Evolutionary conservation across 1,140 invertebrate genomes (phyloP), one percentile per base, ranked within the genome.

Genomic region (Heliconius melpomene): DNA sequence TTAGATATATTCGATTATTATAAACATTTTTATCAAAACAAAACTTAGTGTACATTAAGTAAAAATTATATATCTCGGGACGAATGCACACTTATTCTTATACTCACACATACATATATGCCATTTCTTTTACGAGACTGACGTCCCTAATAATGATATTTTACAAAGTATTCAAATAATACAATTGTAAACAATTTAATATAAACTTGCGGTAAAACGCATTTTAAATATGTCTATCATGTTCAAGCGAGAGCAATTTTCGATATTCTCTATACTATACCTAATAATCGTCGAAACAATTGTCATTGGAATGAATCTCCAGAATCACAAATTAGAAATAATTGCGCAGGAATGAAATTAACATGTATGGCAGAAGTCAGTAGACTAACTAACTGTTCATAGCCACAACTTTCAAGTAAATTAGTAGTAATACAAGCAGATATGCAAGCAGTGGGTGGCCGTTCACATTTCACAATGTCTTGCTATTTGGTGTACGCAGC

Each of bases 381-480:
- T 90, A 87, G 84, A 90, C 85, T 89, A 91, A 90, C 85, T 89
- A 91, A 94, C 92, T 94, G 92, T 93, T 90, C 88, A 88, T 91
- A 90, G 91, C 90, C 93, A 93, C 93, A 87, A 93, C 92, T 93
- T 93, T 92, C 88, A 90, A 93, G 80, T 91, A 88, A 89, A 88
- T 90, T 92, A 87, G 82, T 90, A 87, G 89, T 77, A 72, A 91
- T 90, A 88, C 84, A 85, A 86, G 85, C 82, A 86, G 84, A 87
- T 89, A 88, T 88, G 88, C 88, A 90, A 89, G 90, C 88, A 90
- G 92, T 93, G 89, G 90, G 91, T 90, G 93, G 89, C 91, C 90
- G 91, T 91, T 93, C 93, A 94, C 93, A 94, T 94, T 94, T 93
- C 93, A 94, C 93, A 94, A 94, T 93, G 86, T 90, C 88, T 93